A percentile compares a stretch with the other conserved stretches of the same genome.
Conservation (phyloP, 2,797 vertebrate species). For the Thunnus albacares region DNA sequence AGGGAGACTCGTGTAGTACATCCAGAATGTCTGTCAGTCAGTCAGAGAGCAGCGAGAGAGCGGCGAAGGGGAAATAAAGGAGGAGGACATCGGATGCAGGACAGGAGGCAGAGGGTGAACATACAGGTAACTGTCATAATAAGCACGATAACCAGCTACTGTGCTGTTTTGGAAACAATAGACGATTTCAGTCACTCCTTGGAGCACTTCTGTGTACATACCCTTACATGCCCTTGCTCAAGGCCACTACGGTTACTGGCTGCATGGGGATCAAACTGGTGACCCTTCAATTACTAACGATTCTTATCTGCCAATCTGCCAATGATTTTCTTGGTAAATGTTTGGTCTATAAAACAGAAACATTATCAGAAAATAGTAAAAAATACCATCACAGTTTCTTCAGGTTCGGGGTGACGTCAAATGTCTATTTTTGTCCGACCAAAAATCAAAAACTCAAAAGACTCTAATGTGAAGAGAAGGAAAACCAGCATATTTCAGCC, state of each 20-base stretch:
- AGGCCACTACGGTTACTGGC: not conserved
- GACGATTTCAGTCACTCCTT: not conserved
- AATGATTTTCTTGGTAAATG: not conserved
- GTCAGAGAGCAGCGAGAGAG: constrained; percentile 39
- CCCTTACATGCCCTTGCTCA: constrained; percentile 28
- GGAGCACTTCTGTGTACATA: not conserved
- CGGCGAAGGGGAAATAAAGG: constrained; percentile 12
- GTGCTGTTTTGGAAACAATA: not conserved
- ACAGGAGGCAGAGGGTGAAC: constrained; percentile 6
- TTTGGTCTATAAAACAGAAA: not conserved
- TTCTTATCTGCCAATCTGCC: not conserved
- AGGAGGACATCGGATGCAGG: constrained; percentile 12
- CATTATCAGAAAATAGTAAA: not conserved
- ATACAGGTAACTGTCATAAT: not conserved
- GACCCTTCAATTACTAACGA: not conserved
- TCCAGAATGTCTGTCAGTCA: constrained; percentile 60
- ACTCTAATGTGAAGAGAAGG: too few species aligned
- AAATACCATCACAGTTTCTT: not conserved
- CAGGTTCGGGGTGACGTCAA: not conserved
- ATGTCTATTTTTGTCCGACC: too few species aligned
- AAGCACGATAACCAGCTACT: not conserved
- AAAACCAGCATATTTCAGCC: not conserved
- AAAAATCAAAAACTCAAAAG: too few species aligned
- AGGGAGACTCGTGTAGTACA: constrained; percentile 69
- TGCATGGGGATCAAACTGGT: constrained; percentile 3